These are phyloP conservation scores for Chaetops frenatus DNA, from an alignment of 2,113 vertebrate genomes.

Conservation along the genomic window DNA sequence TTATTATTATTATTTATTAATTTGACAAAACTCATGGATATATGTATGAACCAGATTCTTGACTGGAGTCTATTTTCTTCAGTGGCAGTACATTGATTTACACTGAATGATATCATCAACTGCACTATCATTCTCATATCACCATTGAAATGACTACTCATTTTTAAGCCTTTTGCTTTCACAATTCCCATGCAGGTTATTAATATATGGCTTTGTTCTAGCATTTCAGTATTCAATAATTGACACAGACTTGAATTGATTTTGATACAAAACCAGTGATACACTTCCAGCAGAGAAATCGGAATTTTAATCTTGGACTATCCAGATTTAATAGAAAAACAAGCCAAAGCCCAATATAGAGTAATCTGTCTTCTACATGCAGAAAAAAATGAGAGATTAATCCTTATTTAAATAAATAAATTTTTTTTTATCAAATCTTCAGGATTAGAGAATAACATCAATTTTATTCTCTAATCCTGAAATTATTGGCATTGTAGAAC, in stretches of 20 bases:
- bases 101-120: background rate
- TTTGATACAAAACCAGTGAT: background rate
- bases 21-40: background rate
- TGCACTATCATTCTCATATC: background rate
- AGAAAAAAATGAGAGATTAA: background rate
- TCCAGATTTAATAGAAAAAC: background rate
- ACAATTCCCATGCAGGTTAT: background rate
- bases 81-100: background rate
- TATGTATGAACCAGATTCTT: background rate
- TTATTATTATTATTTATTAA: background rate
- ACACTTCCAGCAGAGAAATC: background rate
- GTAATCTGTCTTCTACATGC: background rate
- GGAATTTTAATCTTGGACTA: background rate
- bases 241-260: background rate
- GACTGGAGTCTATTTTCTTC: background rate
- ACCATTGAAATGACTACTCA: background rate
- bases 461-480: background rate
- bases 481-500: background rate
- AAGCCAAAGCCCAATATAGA: background rate
- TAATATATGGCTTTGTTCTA: background rate
- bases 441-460: background rate
- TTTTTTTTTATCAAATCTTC: background rate
- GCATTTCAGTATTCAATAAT: background rate
- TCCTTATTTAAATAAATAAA: background rate
- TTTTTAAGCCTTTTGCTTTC: background rate